Evolutionary conservation across 2,797 vertebrate species (phyloP), one percentile per base, ranked within the genome.

Genomic region (Anguilla pacifica): DNA sequence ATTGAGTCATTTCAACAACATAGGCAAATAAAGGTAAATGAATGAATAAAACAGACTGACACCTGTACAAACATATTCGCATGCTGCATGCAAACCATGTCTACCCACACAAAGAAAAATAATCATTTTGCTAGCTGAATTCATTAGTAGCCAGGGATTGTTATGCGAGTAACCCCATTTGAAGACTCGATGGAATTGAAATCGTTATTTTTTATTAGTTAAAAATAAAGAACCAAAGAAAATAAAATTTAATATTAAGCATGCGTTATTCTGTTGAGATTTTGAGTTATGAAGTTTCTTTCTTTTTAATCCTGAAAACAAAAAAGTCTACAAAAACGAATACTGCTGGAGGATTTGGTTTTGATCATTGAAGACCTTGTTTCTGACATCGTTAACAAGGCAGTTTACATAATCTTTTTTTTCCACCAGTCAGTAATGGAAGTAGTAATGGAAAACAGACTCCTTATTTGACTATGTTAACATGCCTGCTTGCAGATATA

Each of bases 91-190:
- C 77, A 81, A 81, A 81, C 77, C n/a, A 25, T 49, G 43, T 49
- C 43, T 81, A 28, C 77, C 19, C 77, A 81, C 77, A 22, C n/a
- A 49, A 19, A 81, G 43, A 49, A 6, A 49, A 13, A 13, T 11
- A 13, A 17, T 4, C 3, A 43, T 43, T 35, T 77, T 13, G 19
- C 39, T 9, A 39, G 10, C 31, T 39, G 72, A 49, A 43, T 81
- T 49, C 43, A 25, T 81, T 81, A 10, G 35, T 35, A 49, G 19
- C 1, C 43, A 25, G 7, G 77, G 39, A 49, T 49, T 46, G 17
- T 81, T 81, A 81, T 39, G 67, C 2, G 35, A 39, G 72, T 39
- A 77, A 77, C 72, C 72, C 17, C 72, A 77, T 77, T 77, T 43
- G 4, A 77, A 22, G 57, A n/a, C 22, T 22, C 22, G 6, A 3